Conservation (phyloP, 2,113 vertebrate genomes). For the Sitta europaea region DNA sequence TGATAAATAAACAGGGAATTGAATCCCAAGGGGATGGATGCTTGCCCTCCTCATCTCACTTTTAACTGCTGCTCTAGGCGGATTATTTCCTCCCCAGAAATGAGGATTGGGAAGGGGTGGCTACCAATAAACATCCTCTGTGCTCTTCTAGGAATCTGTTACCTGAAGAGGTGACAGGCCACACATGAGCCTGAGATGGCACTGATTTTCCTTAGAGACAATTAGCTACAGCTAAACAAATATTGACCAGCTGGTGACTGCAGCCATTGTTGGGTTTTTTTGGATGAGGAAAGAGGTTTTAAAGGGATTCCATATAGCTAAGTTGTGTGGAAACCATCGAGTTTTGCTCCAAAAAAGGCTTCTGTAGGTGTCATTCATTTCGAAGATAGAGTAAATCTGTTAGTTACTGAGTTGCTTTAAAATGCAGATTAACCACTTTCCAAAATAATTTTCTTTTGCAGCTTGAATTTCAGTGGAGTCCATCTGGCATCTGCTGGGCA, state of each 20-base stretch:
- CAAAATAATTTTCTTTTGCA: slow-evolving; percentile 64
- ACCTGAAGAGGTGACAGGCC: background rate
- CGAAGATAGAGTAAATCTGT: background rate
- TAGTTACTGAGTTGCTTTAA: background rate
- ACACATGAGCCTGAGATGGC: background rate
- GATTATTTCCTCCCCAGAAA: background rate
- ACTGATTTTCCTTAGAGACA: background rate
- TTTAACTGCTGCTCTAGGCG: background rate
- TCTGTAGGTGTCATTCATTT: background rate
- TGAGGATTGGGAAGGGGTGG: background rate
- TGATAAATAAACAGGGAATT: background rate
- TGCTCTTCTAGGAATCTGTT: background rate
- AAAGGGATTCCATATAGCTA: background rate
- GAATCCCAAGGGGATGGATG: background rate
- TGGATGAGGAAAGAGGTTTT: background rate
- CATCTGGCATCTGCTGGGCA: slow-evolving; percentile 93
- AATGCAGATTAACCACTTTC: slow-evolving; percentile 2
- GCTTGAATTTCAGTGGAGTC: slow-evolving; percentile 95
- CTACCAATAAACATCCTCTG: background rate
- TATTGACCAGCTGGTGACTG: background rate
- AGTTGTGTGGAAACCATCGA: background rate
- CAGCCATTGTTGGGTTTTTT: fast-evolving
- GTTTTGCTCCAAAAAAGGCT: background rate
- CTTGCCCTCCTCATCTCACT: background rate
- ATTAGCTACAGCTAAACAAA: background rate